These are phyloP conservation scores for Arenaria interpres DNA, from an alignment of 2,113 vertebrate species.

Conservation along the genomic window DNA sequence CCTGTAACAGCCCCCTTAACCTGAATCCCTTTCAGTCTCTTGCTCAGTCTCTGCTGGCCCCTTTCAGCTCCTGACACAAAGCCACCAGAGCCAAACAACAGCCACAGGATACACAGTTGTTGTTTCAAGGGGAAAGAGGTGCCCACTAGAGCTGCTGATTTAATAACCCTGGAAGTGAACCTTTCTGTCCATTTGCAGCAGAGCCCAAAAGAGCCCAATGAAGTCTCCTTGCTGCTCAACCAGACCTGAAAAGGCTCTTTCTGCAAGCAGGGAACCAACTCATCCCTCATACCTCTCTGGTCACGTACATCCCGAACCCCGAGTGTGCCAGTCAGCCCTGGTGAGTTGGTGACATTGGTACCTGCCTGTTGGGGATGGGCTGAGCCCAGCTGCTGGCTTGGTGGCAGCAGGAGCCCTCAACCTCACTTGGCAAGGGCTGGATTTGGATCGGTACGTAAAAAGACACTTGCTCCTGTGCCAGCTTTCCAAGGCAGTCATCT, in stretches of 20 bases:
- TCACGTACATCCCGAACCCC: fast-evolving
- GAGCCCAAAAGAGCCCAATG: background rate
- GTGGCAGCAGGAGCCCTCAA: background rate
- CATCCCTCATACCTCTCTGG: background rate
- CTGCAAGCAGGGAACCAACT: background rate
- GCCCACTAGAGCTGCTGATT: background rate
- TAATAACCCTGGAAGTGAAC: background rate
- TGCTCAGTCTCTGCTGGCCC: fast-evolving
- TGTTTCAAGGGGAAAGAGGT: background rate
- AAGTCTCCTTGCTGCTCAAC: background rate
- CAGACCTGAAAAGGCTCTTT: background rate
- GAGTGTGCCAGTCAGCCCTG: background rate
- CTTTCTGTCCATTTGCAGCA: background rate
- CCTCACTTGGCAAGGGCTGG: background rate
- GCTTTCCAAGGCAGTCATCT: background rate
- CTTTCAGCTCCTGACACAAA: background rate
- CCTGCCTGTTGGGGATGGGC: background rate
- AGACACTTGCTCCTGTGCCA: background rate
- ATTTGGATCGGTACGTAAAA: background rate
- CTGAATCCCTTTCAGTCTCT: background rate
- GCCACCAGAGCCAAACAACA: background rate
- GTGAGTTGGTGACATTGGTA: background rate
- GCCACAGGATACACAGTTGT: background rate
- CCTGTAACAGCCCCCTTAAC: background rate
- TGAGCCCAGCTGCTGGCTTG: background rate